Evolutionary conservation across 2,888 invertebrate genomes (phyloP).

Genomic region (Aplocera efformata): DNA sequence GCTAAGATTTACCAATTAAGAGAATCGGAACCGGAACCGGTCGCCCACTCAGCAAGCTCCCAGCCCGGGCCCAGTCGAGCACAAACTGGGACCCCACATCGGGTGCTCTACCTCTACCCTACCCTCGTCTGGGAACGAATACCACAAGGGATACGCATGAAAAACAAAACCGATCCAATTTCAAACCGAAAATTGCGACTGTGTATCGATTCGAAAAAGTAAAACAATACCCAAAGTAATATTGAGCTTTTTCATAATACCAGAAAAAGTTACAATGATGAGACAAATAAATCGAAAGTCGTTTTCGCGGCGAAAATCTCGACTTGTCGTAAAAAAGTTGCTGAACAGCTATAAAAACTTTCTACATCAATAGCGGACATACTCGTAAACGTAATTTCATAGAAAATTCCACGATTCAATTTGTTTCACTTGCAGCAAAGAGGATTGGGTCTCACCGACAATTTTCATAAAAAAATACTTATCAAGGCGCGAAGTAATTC

Average conservation of each 20-base stretch:
- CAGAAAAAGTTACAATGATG: slow-evolving; percentile 31
- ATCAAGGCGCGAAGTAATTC: slow-evolving; percentile 37
- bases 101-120: slow-evolving; percentile 4
- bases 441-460: slow-evolving; percentile 28
- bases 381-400: slow-evolving; percentile 34
- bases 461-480: slow-evolving; percentile 40
- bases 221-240: slow-evolving; percentile 19
- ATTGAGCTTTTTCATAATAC: slow-evolving; percentile 20
- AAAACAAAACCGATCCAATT: slow-evolving; percentile 25
- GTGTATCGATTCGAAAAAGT: slow-evolving; percentile 11
- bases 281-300: slow-evolving; percentile 34
- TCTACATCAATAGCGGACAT: slow-evolving; percentile 32
- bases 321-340: slow-evolving; percentile 37
- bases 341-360: slow-evolving; percentile 34
- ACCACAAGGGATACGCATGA: slow-evolving; percentile 21
- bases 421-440: slow-evolving; percentile 29
- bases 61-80: slow-evolving; percentile 31
- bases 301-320: slow-evolving; percentile 34
- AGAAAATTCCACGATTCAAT: slow-evolving; percentile 35
- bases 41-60: slow-evolving; percentile 56
- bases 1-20: slow-evolving; percentile 78
- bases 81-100: slow-evolving; percentile 15
- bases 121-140: slow-evolving; percentile 10
- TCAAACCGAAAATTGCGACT: slow-evolving; percentile 12
- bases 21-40: slow-evolving; percentile 66